Conservation (phyloP, 2,113 vertebrate genomes). For the Myrmecobius fasciatus region DNA sequence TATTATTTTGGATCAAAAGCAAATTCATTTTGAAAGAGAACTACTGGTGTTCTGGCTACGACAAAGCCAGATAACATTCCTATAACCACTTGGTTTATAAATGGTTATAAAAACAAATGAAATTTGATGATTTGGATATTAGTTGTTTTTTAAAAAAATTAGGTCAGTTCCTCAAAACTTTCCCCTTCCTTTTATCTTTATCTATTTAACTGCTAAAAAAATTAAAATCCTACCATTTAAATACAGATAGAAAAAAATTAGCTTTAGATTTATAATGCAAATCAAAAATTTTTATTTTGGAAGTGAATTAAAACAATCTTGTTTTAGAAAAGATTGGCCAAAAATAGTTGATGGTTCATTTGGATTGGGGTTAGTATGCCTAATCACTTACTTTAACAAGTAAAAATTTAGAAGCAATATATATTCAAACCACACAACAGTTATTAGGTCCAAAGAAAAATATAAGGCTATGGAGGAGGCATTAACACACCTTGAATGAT, state of each 20-base stretch:
- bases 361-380: conserved; percentile 12
- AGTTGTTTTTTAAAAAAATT: conserved; percentile 17
- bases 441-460: conserved; percentile 49
- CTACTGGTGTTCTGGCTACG: conserved; percentile 33
- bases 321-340: conserved; percentile 51
- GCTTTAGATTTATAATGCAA: conserved; percentile 14
- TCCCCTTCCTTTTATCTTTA: background rate
- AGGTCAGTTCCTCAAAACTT: background rate
- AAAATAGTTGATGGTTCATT: conserved; percentile 23
- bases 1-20: background rate
- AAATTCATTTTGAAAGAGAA: conserved; percentile 48
- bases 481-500: conserved; percentile 30
- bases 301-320: conserved; percentile 24
- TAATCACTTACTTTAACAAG: conserved; percentile 4
- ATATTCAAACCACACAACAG: conserved; percentile 42
- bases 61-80: conserved; percentile 46
- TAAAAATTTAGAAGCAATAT: conserved; percentile 41
- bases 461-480: background rate
- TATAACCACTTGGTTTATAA: conserved; percentile 23
- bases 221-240: conserved; percentile 27
- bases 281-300: conserved; percentile 56
- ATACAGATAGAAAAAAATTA: conserved; percentile 12
- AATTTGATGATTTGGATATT: conserved; percentile 31
- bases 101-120: conserved; percentile 41
- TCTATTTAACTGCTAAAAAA: conserved; percentile 51